Evolutionary conservation across 2,113 vertebrate species (phyloP), one percentile per base, ranked within the genome.

Genomic region (Sigmodon hispidus): DNA sequence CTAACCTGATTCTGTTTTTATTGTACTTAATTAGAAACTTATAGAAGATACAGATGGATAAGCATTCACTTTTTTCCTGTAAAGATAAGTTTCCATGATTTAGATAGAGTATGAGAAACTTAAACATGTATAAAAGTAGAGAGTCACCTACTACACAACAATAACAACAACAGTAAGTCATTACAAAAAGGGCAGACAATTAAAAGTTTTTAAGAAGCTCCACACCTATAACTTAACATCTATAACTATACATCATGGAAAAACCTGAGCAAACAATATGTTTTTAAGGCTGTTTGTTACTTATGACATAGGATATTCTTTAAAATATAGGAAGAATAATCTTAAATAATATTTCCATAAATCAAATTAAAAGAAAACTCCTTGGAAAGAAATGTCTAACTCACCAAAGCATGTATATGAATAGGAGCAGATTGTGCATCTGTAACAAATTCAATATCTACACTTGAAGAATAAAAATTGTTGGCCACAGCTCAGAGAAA

Each of bases 1-100:
- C 26, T 89, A 91, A 94, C 1, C 15, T 94, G 70, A 95, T 52
- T 96, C 92, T 52, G 94, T 94, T 97, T 92, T 92, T 79, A 94
- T 88, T 94, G 81, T 95, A 43, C 81, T 95, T 96, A 94, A 92
- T 95, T 96, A 91, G n/a, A 91, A 93, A 92, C 21, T 77, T 96
- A 80, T 55, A 91, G 95, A 88, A 89, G 61, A 73, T 89, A 22
- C 87, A 59, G 86, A 52, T 70, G 45, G n/a, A 31, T 55, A 79
- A 80, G 43, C 48, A 92, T 72, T 95, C 40, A 90, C n/a, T 77
- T 80, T 92, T 50, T 86, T 1, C 9, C 57, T 13, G 57, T 90
- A 9, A 12, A 92, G 59, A 43, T 72, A 93, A 86, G 77, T 86
- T 1, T 9, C 31, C 65, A 89, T 36, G 12, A 93, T 95, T 93